Conservation (phyloP, 2,113 vertebrate species). For the Hiodon alosoides region DNA sequence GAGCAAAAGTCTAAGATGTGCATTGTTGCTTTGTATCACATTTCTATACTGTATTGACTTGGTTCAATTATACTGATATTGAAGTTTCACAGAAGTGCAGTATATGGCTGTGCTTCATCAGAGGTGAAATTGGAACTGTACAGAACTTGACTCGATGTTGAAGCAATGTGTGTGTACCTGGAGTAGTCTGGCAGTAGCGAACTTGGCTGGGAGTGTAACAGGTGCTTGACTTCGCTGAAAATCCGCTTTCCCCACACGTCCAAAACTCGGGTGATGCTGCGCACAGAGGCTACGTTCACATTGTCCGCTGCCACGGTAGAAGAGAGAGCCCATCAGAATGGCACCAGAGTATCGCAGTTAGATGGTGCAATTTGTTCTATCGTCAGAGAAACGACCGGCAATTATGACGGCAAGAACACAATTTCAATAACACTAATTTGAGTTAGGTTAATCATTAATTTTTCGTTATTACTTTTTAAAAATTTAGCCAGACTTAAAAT, state of each 20-base stretch:
- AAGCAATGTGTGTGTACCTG: conserved; percentile 44
- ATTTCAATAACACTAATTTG: too few relatives aligned
- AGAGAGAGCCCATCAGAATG: conserved; percentile 1
- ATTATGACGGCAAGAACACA: too few relatives aligned
- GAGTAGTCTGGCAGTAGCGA: conserved; percentile 66
- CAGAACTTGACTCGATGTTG: not conserved
- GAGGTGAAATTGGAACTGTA: too few relatives aligned
- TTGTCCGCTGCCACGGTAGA: conserved; percentile 53
- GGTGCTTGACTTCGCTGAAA: conserved; percentile 65
- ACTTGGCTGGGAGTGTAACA: conserved; percentile 65
- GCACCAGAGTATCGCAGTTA: not conserved
- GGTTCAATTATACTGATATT: too few relatives aligned
- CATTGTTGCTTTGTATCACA: too few relatives aligned
- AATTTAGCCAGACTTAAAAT: not conserved
- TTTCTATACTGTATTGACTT: too few relatives aligned
- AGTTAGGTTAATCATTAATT: not conserved
- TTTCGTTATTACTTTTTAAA: conserved; percentile 1
- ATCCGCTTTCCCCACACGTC: conserved; percentile 69
- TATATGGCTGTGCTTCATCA: too few relatives aligned
- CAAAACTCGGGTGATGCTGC: conserved; percentile 65
- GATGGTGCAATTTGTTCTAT: not conserved
- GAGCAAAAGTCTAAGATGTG: too few relatives aligned
- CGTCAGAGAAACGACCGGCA: too few relatives aligned
- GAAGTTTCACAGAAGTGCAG: too few relatives aligned
- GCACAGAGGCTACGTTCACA: conserved; percentile 63